Evolutionary conservation across 2,797 vertebrate genomes (phyloP).

Genomic region (Sorex maritimensis): DNA sequence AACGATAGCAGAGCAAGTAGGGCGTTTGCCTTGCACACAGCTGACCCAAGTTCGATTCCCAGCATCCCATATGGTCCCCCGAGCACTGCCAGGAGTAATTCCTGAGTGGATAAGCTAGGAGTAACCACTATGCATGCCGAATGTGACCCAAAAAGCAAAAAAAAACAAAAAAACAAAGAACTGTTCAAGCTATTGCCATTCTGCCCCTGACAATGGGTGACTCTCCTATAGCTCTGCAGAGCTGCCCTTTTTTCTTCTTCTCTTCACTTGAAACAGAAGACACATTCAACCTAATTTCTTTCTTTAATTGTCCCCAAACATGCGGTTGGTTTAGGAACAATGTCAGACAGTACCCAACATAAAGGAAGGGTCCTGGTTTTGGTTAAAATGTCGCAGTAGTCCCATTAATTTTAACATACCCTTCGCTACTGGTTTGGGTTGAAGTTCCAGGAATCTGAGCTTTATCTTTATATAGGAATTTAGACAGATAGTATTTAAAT

Average conservation of each 20-base stretch:
- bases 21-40: too few relatives aligned
- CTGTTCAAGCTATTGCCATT: neutral
- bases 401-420: slow-evolving; percentile 57
- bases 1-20: too few relatives aligned
- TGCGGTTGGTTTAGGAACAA: slow-evolving; percentile 77
- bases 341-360: slow-evolving; percentile 69
- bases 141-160: too few relatives aligned
- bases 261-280: slow-evolving; percentile 43
- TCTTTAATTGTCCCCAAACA: slow-evolving; percentile 80
- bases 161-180: too few relatives aligned
- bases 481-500: slow-evolving; percentile 61
- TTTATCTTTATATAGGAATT: slow-evolving; percentile 56
- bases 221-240: neutral
- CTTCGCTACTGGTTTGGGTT: neutral
- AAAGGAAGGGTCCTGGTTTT: slow-evolving; percentile 78
- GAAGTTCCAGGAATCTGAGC: slow-evolving; percentile 43
- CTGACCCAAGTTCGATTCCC: too few relatives aligned
- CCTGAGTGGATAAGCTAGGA: too few relatives aligned
- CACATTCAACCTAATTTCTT: slow-evolving; percentile 66
- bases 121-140: too few relatives aligned
- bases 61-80: too few relatives aligned
- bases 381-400: slow-evolving; percentile 83
- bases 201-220: neutral
- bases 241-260: slow-evolving; percentile 54
- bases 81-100: too few relatives aligned